Conservation (phyloP, 2,888 invertebrate genomes). For the Mesoligia furuncula region DNA sequence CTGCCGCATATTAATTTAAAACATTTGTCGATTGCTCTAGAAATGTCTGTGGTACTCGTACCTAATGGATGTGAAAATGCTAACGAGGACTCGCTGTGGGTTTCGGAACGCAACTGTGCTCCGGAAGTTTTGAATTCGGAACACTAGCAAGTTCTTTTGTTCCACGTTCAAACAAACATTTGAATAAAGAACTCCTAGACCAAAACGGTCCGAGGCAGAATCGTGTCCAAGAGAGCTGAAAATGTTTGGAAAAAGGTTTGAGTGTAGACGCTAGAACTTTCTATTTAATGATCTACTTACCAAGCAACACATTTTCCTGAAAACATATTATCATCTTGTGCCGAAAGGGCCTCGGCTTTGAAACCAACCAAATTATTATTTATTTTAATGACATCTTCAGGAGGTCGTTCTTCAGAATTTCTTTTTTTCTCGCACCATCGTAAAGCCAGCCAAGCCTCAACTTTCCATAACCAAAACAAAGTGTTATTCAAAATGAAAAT, state of each 20-base stretch:
- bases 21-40: slow-evolving; percentile 8
- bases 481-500: slow-evolving; percentile 16
- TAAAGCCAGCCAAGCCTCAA: background rate
- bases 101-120: slow-evolving; percentile 30
- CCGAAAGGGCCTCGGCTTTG: background rate
- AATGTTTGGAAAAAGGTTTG: background rate
- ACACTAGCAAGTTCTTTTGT: slow-evolving; percentile 34
- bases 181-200: slow-evolving; percentile 22
- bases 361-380: slow-evolving; percentile 1
- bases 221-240: background rate
- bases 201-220: background rate
- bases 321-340: background rate
- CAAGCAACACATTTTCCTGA: background rate
- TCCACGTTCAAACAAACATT: slow-evolving; percentile 40
- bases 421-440: background rate
- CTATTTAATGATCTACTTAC: background rate
- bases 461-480: slow-evolving; percentile 8
- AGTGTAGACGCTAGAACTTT: background rate
- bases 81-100: slow-evolving; percentile 17
- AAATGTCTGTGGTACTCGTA: slow-evolving; percentile 1
- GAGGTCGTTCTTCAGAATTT: background rate
- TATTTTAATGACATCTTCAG: slow-evolving; percentile 32
- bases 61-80: slow-evolving; percentile 35
- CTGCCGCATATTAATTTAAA: slow-evolving; percentile 15
- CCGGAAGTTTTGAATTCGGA: slow-evolving; percentile 43